Evolutionary conservation across 1,140 invertebrate species (phyloP), one percentile per base, ranked within the genome.

Genomic region (Pogonus chalceus): DNA sequence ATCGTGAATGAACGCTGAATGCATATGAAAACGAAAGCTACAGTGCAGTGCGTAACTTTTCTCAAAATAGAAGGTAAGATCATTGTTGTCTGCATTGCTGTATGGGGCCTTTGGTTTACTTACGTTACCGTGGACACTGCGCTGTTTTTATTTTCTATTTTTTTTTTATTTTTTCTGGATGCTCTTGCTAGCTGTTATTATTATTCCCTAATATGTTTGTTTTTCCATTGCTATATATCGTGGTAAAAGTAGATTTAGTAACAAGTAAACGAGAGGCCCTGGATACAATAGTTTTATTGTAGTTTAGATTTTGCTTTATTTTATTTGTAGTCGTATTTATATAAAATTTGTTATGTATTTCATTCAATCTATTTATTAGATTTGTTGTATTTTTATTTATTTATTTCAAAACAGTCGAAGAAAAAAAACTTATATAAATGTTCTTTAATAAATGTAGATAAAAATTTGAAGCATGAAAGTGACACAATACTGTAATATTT

Each of bases 101-200:
- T 65, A 65, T 65, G 64, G 67, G 63, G 67, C 67, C 67, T 69
- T 69, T 67, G 63, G 66, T 67, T 69, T 64, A 63, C 60, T 64
- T 62, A n/a, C 62, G 52, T 43, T 52, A 58, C 60, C 55, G 57
- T 55, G 54, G 54, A 52, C 58, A 48, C 49, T 39, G 37, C 50
- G 46, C 47, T 48, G 9, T 16, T 43, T n/a, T n/a, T n/a, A n/a
- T n/a, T n/a, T n/a, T n/a, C n/a, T n/a, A n/a, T n/a, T n/a, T n/a
- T n/a, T n/a, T n/a, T n/a, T n/a, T n/a, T n/a, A n/a, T n/a, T n/a
- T n/a, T n/a, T n/a, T n/a, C 26, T 31, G 26, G 26, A 31, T 14
- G 26, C 7, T n/a, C n/a, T n/a, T n/a, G n/a, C n/a, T n/a, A n/a
- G n/a, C n/a, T n/a, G n/a, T n/a, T n/a, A n/a, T n/a, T n/a, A 31